Evolutionary conservation across 2,797 vertebrate species (phyloP).

Genomic region (Cichlasoma orientale): DNA sequence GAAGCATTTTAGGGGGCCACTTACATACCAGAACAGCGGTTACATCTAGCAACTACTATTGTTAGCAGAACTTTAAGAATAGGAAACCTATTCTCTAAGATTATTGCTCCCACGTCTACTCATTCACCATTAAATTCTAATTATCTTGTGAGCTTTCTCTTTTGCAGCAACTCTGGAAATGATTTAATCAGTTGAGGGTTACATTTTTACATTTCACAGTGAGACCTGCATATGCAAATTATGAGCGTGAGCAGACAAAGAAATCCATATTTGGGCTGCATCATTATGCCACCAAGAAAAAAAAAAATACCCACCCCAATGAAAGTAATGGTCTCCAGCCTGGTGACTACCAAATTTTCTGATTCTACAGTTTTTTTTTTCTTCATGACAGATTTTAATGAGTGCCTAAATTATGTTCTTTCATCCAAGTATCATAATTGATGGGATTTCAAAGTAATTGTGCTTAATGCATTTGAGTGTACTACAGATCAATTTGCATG

Average conservation of each 20-base stretch:
- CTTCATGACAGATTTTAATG: not conserved
- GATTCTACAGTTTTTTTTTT: not conserved
- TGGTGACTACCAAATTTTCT: not conserved
- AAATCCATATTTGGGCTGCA: not conserved
- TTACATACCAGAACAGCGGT: not conserved
- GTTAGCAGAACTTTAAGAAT: not conserved
- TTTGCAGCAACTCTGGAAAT: not conserved
- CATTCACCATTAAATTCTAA: not conserved
- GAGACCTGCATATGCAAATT: not conserved
- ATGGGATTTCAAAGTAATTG: not conserved
- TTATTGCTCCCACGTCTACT: not conserved
- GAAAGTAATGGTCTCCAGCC: not conserved
- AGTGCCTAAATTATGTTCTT: not conserved
- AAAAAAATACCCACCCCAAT: not conserved
- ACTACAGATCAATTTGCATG: not conserved
- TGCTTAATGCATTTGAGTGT: not conserved
- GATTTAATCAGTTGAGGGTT: not conserved
- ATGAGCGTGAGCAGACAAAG: not conserved
- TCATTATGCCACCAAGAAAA: not conserved
- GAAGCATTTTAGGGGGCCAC: fast-evolving
- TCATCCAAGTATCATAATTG: not conserved
- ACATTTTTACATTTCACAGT: not conserved
- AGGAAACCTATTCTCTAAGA: not conserved
- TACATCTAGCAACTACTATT: not conserved
- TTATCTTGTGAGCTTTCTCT: not conserved